phyloP scores from a whole-genome alignment of 2,888 invertebrate species.

The Sarcophaga rosellei region DNA sequence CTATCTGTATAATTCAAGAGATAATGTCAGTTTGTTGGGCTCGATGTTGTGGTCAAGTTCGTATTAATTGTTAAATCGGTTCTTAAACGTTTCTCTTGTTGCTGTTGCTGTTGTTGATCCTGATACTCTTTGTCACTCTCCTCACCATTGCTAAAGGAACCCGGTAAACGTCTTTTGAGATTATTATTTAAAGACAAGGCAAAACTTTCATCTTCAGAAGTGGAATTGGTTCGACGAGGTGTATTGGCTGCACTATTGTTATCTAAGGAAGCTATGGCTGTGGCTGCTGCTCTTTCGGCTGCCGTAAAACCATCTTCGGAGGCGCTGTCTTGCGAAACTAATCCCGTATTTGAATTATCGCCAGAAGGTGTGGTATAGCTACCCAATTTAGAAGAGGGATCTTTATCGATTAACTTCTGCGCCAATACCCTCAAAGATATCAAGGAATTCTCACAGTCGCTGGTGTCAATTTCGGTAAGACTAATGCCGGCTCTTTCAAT shows the following conservation, averaged over 20 bases:
- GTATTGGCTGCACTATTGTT: constrained; percentile 78
- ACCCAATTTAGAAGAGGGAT: constrained; percentile 88
- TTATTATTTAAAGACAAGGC: constrained; percentile 71
- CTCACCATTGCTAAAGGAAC: constrained; percentile 76
- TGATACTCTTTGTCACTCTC: constrained; percentile 76
- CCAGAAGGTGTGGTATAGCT: constrained; percentile 79
- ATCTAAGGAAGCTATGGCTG: constrained; percentile 77
- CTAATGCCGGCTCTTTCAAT: constrained; percentile 94
- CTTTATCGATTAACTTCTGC: constrained; percentile 90
- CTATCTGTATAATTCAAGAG: constrained; percentile 75
- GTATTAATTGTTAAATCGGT: constrained; percentile 43
- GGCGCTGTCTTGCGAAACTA: constrained; percentile 77
- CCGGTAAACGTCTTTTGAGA: constrained; percentile 76
- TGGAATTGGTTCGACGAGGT: constrained; percentile 76
- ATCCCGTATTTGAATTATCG: constrained; percentile 71
- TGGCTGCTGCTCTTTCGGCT: constrained; percentile 76
- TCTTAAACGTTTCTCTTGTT: constrained; percentile 65
- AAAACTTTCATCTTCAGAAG: constrained; percentile 76
- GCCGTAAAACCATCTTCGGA: constrained; percentile 80
- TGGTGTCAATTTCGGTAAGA: constrained; percentile 96
- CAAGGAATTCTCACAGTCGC: constrained; percentile 96
- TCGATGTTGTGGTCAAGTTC: constrained; percentile 54
- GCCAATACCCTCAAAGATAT: constrained; percentile 92
- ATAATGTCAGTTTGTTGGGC: constrained; percentile 76
- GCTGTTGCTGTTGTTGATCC: constrained; percentile 71